A percentile compares a stretch with the other conserved stretches of the same genome.
Evolutionary conservation across 2,888 invertebrate genomes (phyloP).

Genomic region (Anorthoa munda): DNA sequence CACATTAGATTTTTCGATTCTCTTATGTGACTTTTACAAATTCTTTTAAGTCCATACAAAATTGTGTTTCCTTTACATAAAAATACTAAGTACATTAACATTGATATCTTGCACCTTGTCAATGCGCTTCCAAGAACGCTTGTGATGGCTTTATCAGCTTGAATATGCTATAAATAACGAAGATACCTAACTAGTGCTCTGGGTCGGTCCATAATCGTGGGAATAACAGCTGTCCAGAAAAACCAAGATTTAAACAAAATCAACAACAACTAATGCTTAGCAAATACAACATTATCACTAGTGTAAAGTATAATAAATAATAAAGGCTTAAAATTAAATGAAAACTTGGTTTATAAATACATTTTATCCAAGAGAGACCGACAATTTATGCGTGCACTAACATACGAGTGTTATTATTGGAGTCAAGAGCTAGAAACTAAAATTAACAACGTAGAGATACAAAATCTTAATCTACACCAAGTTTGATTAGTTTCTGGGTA

Average conservation of each 20-base stretch:
- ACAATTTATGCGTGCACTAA: conserved; percentile 49
- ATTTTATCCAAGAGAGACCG: conserved; percentile 44
- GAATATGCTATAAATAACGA: conserved; percentile 86
- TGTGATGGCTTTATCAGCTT: conserved; percentile 80
- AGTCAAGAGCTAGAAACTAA: conserved; percentile 61
- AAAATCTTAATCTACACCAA: conserved; percentile 51
- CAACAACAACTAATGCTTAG: neutral
- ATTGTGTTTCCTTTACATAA: conserved; percentile 7
- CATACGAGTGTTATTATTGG: conserved; percentile 58
- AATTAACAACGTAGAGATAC: conserved; percentile 54
- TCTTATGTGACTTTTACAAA: conserved; percentile 5
- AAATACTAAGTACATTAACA: conserved; percentile 52
- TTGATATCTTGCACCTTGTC: conserved; percentile 73
- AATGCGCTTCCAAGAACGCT: conserved; percentile 66
- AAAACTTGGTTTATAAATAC: conserved; percentile 45
- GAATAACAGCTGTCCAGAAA: conserved; percentile 69
- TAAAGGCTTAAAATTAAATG: conserved; percentile 19
- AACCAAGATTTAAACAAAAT: conserved; percentile 30
- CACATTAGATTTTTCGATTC: neutral
- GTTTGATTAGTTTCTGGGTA: conserved; percentile 29
- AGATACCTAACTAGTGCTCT: conserved; percentile 73
- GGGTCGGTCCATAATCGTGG: conserved; percentile 72
- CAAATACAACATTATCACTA: neutral
- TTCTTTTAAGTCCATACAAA: conserved; percentile 13
- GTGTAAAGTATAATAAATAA: neutral